Base-by-base conservation (phyloP, 1,140 invertebrate genomes). In the Tetramorium alpestre region DNA sequence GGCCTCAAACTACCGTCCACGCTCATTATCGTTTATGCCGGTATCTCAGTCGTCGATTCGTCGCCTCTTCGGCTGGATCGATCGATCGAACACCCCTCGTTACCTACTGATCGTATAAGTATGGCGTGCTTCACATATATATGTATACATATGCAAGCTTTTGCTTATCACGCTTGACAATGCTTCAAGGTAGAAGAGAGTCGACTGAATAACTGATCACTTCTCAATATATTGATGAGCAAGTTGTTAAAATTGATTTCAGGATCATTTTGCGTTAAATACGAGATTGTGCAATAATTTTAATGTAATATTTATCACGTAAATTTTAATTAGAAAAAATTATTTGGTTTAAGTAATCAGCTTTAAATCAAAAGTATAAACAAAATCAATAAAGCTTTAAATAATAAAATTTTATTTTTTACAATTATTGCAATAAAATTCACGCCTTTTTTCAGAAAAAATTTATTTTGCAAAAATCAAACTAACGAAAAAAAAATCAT, bases 1-100 rank as follows among this genome's bases (percentile, higher is more conserved):
- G 84, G 88, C 73, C 73, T 92, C 88, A 89, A 93, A 93, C 93
- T 93, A 93, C 91, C 90, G 93, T 93, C 87, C 88, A 91, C 89
- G 89, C 91, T 94, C 92, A 94, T 94, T 93, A 94, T 89, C 90
- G 82, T 90, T 89, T 85, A 85, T 81, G 88, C 85, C 85, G 73
- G 73, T n/a, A 85, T 88, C 47, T 87, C 89, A 87, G 91, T 92
- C 89, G 86, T 89, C 89, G 88, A 90, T 92, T 88, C 82, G 82
- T 85, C 84, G 77, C 78, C 58, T 75, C 72, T 80, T 86, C 82
- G 28, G 16, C 51, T 38, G 73, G 49, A 88, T 81, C 86, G 88
- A 92, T 92, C 91, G 67, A 87, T 91, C 77, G 87, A 77, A 84
- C 75, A 81, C 80, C 44, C 78, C 72, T 75, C 62, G 85, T 70